A percentile compares a stretch with the other conserved stretches of the same genome.
Evolutionary conservation across 2,888 invertebrate species (phyloP).

Genomic region (Heliconius hortense): DNA sequence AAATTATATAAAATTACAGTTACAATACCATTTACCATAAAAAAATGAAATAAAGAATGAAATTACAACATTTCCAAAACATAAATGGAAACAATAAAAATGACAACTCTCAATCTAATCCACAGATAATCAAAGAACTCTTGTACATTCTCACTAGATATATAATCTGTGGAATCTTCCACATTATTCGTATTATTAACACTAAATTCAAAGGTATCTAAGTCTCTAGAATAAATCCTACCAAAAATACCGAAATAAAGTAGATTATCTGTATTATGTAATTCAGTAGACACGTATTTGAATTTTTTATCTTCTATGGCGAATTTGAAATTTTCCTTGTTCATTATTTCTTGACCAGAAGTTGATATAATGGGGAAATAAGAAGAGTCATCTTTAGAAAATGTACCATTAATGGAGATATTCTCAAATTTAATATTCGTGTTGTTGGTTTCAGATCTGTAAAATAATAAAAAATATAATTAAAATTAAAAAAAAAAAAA

Average conservation of each 20-base stretch:
- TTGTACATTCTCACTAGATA: conserved; percentile 60
- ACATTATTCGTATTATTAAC: conserved; percentile 41
- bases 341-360: conserved; percentile 42
- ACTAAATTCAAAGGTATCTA: conserved; percentile 38
- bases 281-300: conserved; percentile 50
- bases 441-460: conserved; percentile 56
- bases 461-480: conserved; percentile 9
- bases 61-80: conserved; percentile 75
- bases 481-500: too few relatives aligned
- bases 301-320: conserved; percentile 38
- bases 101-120: conserved; percentile 65
- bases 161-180: conserved; percentile 54
- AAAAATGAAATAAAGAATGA: neutral
- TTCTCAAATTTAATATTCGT: conserved; percentile 56
- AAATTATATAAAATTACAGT: neutral
- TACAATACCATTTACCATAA: neutral
- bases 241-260: conserved; percentile 60
- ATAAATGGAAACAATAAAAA: conserved; percentile 71
- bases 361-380: conserved; percentile 62
- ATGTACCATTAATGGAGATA: conserved; percentile 57
- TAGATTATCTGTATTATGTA: conserved; percentile 51
- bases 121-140: conserved; percentile 72
- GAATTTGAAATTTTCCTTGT: conserved; percentile 47
- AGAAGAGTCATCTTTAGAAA: conserved; percentile 49
- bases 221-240: conserved; percentile 58